Conservation (phyloP, 2,113 vertebrate genomes). For the Cercopithecus mona region DNA sequence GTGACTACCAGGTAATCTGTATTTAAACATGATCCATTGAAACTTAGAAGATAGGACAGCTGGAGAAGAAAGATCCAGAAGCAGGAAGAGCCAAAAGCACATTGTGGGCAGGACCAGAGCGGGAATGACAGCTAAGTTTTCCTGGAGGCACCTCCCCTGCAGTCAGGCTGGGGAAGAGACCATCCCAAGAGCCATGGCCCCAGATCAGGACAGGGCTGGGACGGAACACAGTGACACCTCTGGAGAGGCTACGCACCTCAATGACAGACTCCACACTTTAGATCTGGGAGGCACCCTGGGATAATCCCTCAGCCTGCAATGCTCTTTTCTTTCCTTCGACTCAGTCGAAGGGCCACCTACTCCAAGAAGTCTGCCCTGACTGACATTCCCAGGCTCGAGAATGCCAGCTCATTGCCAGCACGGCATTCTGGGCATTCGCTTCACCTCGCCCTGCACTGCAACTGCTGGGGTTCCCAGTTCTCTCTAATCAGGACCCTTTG, state of each 20-base stretch:
- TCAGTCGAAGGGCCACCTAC: neutral
- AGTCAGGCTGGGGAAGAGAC: neutral
- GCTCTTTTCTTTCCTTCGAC: neutral
- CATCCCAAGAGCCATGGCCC: neutral
- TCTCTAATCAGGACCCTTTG: neutral
- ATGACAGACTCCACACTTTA: neutral
- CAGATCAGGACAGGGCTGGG: neutral
- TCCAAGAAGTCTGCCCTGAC: neutral
- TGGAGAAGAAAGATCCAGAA: neutral
- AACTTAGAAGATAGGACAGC: neutral
- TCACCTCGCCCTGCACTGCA: neutral
- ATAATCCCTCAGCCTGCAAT: neutral
- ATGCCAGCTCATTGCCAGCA: neutral
- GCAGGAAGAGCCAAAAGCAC: neutral
- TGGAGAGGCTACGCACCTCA: neutral
- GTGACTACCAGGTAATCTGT: neutral
- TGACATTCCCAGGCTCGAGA: fast-evolving
- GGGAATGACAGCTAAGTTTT: neutral
- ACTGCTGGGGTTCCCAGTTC: neutral
- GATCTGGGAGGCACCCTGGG: neutral
- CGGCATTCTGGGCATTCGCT: fast-evolving
- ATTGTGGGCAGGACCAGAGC: fast-evolving
- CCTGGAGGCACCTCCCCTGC: neutral
- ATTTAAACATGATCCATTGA: neutral
- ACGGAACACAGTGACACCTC: neutral